Evolutionary conservation across 2,113 vertebrate species (phyloP).

Genomic region (Vidua chalybeata): DNA sequence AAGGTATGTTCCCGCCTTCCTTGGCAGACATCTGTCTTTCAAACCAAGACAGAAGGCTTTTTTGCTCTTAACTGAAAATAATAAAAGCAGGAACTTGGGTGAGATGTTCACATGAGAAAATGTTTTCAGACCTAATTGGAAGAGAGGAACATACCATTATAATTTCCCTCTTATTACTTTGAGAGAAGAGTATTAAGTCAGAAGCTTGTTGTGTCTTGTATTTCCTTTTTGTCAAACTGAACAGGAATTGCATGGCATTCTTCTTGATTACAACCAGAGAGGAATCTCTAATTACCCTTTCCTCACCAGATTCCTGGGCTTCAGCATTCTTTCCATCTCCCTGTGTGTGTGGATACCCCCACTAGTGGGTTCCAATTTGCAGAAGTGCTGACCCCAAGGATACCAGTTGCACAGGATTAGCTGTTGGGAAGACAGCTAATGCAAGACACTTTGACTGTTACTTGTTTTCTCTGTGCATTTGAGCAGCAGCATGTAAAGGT

Average conservation of each 20-base stretch:
- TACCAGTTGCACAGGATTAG: background rate
- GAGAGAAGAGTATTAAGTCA: background rate
- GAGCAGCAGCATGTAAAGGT: background rate
- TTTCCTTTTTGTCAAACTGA: background rate
- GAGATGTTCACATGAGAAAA: background rate
- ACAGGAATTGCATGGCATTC: background rate
- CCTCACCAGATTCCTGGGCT: background rate
- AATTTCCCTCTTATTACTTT: background rate
- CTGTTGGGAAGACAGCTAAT: background rate
- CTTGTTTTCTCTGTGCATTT: background rate
- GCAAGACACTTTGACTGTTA: background rate
- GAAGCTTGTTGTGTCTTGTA: background rate
- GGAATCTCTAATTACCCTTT: background rate
- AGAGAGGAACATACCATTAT: background rate
- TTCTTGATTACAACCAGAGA: background rate
- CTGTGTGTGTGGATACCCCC: rapidly evolving
- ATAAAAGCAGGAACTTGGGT: background rate
- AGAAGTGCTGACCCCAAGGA: background rate
- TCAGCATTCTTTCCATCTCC: background rate
- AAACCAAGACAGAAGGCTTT: background rate
- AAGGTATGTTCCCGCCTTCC: no score
- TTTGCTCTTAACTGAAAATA: background rate
- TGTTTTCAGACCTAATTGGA: background rate
- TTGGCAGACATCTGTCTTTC: background rate
- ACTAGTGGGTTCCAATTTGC: background rate